These are phyloP conservation scores for Hyperopisus bebe DNA, from an alignment of 2,113 vertebrate genomes.

Conservation along the genomic window DNA sequence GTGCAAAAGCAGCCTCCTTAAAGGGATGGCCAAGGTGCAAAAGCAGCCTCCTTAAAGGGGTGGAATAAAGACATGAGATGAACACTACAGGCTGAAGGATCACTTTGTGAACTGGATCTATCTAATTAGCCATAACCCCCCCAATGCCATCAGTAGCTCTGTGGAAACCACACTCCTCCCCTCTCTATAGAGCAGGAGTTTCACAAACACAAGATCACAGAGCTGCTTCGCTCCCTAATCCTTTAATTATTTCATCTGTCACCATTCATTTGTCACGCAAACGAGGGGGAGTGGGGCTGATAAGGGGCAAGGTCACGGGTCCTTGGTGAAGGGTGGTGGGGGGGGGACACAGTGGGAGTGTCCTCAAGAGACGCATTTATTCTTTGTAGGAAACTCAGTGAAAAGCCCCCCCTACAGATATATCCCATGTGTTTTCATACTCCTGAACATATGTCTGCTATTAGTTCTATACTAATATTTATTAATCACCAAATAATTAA, in stretches of 20 bases:
- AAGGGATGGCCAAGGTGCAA: not conserved
- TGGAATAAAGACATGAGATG: not conserved
- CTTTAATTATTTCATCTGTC: constrained; percentile 18
- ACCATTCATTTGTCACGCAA: constrained; percentile 13
- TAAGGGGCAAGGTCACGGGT: not conserved
- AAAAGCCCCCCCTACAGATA: not conserved
- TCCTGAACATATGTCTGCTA: not conserved
- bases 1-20: not conserved
- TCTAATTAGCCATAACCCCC: not conserved
- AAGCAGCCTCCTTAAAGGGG: not conserved
- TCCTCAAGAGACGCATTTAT: not conserved
- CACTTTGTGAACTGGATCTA: not conserved
- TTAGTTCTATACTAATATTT: constrained; percentile 7
- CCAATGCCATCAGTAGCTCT: not conserved
- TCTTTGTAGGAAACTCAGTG: not conserved
- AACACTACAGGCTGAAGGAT: not conserved
- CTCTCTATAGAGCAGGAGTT: not conserved
- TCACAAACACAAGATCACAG: not conserved
- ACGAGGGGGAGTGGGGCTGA: not conserved
- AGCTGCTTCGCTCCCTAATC: not conserved
- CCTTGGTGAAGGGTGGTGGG: not conserved
- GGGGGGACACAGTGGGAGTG: not conserved
- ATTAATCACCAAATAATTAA: constrained; percentile 1
- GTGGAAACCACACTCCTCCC: not conserved
- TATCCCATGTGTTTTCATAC: not conserved